phyloP scores from a whole-genome alignment of 2,888 invertebrate species.

The Chaitophorus viminalis region DNA sequence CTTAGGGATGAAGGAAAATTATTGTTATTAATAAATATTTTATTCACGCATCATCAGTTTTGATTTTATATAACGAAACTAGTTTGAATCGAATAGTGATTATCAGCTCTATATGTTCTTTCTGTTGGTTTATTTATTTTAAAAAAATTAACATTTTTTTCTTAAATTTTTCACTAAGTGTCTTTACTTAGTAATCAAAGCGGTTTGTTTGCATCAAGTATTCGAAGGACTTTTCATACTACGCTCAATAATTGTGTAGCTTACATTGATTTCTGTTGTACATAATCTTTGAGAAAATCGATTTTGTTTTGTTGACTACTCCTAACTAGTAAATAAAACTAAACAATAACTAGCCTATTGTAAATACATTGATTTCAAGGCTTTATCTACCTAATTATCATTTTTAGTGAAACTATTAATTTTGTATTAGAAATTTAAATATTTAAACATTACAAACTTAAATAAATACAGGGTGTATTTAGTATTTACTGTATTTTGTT shows the following conservation, averaged over 20 bases:
- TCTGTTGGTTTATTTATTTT: background rate
- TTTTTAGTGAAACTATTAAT: conserved; percentile 25
- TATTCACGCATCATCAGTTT: background rate
- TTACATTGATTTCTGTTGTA: background rate
- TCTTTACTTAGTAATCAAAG: background rate
- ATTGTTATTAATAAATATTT: background rate
- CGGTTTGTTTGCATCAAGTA: background rate
- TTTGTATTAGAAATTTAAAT: conserved; percentile 31
- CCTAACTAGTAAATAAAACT: too few species aligned
- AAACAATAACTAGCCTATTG: too few species aligned
- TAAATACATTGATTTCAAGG: conserved; percentile 42
- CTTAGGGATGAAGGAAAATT: background rate
- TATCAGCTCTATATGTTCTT: background rate
- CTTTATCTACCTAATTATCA: conserved; percentile 24
- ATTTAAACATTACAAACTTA: background rate
- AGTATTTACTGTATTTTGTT: background rate
- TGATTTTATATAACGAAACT: background rate
- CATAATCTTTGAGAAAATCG: conserved; percentile 18
- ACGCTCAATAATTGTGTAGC: background rate
- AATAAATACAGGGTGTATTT: background rate
- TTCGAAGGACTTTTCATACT: conserved; percentile 12
- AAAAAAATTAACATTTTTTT: background rate
- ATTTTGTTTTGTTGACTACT: conserved; percentile 28
- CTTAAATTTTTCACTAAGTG: background rate
- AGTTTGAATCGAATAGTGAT: background rate